Percentiles rank a stretch among this genome's conserved stretches.
phyloP scores from a whole-genome alignment of 1,140 invertebrate species.

The Drosophila pseudoananassae region DNA sequence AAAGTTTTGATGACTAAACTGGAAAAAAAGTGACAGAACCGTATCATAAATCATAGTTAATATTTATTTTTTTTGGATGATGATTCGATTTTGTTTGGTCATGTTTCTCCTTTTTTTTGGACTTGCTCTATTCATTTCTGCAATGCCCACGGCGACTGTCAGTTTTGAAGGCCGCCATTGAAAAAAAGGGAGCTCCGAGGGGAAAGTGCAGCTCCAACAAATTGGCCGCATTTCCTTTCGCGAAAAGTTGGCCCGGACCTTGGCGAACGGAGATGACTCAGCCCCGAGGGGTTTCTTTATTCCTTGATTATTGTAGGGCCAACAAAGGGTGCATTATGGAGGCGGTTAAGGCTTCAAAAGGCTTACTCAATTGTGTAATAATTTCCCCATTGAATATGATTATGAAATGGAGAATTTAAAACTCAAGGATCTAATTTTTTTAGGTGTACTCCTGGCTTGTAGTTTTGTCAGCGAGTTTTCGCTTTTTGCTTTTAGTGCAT shows the following conservation, averaged over 20 bases:
- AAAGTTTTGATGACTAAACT: neutral
- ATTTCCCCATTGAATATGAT: slow-evolving; percentile 1
- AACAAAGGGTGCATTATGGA: neutral
- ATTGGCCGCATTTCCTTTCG: slow-evolving; percentile 71
- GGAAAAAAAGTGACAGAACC: neutral
- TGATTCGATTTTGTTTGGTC: slow-evolving; percentile 33
- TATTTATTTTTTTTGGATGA: slow-evolving; percentile 39
- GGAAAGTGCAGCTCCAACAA: slow-evolving; percentile 60
- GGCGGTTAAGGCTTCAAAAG: neutral
- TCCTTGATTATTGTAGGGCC: slow-evolving; percentile 5
- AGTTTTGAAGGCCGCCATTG: slow-evolving; percentile 66
- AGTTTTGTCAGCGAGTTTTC: slow-evolving; percentile 36
- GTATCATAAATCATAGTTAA: slow-evolving; percentile 73
- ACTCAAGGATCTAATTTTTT: neutral
- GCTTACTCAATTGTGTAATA: neutral
- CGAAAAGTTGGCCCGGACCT: slow-evolving; percentile 45
- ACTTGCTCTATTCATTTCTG: slow-evolving; percentile 33
- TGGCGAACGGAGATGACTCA: slow-evolving; percentile 53
- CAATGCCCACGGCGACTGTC: slow-evolving; percentile 62
- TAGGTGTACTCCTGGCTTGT: slow-evolving; percentile 43
- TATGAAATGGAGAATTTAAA: neutral
- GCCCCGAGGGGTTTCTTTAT: slow-evolving; percentile 29
- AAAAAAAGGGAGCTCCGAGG: neutral
- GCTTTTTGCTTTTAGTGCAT: slow-evolving; percentile 60
- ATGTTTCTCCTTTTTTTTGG: slow-evolving; percentile 25